A percentile compares a stretch with the other conserved stretches of the same genome.
Evolutionary conservation across 2,113 vertebrate species (phyloP).

Genomic region (Rhea pennata): DNA sequence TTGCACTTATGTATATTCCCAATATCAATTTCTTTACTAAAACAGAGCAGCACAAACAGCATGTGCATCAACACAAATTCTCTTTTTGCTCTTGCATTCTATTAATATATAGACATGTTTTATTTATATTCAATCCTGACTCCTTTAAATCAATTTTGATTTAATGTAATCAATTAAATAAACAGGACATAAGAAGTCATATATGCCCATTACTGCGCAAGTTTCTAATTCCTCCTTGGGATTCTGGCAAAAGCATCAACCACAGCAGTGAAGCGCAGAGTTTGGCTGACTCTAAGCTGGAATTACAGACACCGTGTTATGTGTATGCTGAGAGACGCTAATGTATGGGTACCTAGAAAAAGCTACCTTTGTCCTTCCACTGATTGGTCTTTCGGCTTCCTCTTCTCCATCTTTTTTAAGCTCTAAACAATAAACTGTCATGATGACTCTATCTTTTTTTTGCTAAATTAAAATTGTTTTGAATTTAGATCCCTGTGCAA

Average conservation of each 20-base stretch:
- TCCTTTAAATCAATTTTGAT: neutral
- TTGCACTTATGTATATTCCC: neutral
- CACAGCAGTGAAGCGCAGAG: neutral
- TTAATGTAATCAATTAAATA: too few species aligned
- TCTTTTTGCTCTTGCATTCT: neutral
- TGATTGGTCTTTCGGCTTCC: neutral
- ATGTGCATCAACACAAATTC: neutral
- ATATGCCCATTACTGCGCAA: neutral
- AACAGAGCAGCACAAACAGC: neutral
- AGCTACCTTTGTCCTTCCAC: neutral
- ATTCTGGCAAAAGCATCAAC: neutral
- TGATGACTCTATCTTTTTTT: neutral
- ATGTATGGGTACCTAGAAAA: neutral
- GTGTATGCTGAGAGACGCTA: neutral
- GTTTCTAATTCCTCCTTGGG: neutral
- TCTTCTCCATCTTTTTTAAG: neutral
- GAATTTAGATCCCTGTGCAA: neutral
- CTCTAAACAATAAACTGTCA: neutral
- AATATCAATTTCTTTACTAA: neutral
- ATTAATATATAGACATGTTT: neutral
- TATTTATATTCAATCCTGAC: neutral
- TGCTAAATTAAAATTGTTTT: neutral
- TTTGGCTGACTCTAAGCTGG: neutral
- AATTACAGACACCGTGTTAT: neutral
- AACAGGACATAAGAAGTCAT: neutral